These are phyloP conservation scores for Amaurobius ferox DNA, from an alignment of 2,888 invertebrate genomes.

Conservation along the genomic window DNA sequence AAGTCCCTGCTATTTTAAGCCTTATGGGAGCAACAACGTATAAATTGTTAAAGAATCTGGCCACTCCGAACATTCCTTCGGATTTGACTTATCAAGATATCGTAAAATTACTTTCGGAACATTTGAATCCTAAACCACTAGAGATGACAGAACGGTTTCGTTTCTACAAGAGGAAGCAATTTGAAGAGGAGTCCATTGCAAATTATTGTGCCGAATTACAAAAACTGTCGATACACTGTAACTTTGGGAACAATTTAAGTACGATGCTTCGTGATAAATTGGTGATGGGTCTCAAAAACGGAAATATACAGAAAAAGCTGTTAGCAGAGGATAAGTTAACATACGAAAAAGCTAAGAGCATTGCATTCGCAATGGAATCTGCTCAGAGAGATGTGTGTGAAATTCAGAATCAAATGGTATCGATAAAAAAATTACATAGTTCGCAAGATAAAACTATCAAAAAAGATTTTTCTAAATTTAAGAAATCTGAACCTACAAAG, in stretches of 20 bases:
- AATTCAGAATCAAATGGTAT: conserved; percentile 47
- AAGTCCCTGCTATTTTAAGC: conserved; percentile 48
- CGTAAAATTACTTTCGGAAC: conserved; percentile 42
- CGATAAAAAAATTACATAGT: conserved; percentile 31
- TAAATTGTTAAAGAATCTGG: conserved; percentile 49
- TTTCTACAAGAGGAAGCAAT: conserved; percentile 42
- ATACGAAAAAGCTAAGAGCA: conserved; percentile 43
- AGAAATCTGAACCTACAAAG: conserved; percentile 45
- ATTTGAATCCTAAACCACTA: conserved; percentile 48
- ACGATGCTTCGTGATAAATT: conserved; percentile 49
- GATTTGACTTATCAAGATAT: conserved; percentile 43
- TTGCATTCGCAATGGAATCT: conserved; percentile 44
- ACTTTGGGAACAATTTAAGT: conserved; percentile 41
- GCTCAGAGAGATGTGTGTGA: conserved; percentile 40
- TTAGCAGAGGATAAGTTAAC: conserved; percentile 47
- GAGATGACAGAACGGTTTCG: conserved; percentile 51
- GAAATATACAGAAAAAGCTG: conserved; percentile 42
- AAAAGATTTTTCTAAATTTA: conserved; percentile 48
- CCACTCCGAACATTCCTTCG: conserved; percentile 43
- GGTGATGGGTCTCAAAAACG: conserved; percentile 44
- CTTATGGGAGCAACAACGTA: conserved; percentile 45
- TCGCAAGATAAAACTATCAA: conserved; percentile 30
- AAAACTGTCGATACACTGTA: conserved; percentile 37
- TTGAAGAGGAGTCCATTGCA: conserved; percentile 35
- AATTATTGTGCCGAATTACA: conserved; percentile 47